phyloP scores from a whole-genome alignment of 2,888 invertebrate species.

The Gastracanthus pulcherrimus region DNA sequence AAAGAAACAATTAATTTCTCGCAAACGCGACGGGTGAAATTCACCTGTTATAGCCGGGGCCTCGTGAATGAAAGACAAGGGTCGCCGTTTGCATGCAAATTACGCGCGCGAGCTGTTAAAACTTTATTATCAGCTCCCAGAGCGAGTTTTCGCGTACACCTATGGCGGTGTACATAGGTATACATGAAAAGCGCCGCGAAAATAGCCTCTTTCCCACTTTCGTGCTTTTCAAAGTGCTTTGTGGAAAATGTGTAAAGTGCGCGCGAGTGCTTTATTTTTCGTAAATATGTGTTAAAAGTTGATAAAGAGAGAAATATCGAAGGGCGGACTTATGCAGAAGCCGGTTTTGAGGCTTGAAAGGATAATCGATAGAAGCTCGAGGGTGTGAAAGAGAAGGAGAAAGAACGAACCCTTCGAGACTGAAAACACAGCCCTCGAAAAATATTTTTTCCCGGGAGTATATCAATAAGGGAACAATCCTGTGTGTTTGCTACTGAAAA shows the following conservation, averaged over 20 bases:
- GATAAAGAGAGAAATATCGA: no score
- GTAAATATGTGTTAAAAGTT: no score
- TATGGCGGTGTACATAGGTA: no score
- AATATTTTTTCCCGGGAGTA: neutral
- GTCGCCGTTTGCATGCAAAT: slow-evolving; percentile 15
- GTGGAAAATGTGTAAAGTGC: no score
- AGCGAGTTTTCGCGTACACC: neutral
- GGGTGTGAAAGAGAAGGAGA: neutral
- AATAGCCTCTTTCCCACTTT: no score
- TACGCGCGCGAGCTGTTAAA: slow-evolving; percentile 9
- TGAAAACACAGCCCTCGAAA: neutral
- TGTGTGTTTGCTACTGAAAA: neutral
- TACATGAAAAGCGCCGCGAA: no score
- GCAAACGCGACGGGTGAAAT: neutral
- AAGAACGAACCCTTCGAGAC: neutral
- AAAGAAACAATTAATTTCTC: slow-evolving; percentile 26
- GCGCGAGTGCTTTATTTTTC: no score
- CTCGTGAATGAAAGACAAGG: slow-evolving; percentile 7
- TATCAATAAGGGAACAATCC: no score
- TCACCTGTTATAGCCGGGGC: neutral
- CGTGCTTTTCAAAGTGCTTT: no score
- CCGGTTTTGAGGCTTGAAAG: no score
- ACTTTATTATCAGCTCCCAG: slow-evolving; percentile 8
- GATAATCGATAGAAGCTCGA: slow-evolving; percentile 21
- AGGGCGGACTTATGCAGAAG: neutral